Percentiles rank a stretch among this genome's conserved stretches.
These are phyloP conservation scores for Fabriciana adippe DNA, from an alignment of 2,888 invertebrate genomes.

Conservation along the genomic window DNA sequence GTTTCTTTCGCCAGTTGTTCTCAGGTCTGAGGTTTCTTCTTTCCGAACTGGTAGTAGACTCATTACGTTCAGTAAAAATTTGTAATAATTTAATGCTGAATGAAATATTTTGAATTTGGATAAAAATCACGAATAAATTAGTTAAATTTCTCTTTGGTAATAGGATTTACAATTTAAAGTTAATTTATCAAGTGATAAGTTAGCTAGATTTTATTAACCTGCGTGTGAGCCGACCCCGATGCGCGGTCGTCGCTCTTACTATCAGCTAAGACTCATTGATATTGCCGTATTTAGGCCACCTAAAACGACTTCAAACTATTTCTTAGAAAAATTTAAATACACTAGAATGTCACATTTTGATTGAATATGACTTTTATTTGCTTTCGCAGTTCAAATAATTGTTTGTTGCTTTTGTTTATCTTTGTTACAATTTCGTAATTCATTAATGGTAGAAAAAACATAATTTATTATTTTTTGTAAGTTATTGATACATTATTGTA, in stretches of 20 bases:
- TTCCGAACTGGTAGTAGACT: too few species aligned
- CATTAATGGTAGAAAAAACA: too few species aligned
- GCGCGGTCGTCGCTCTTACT: constrained; percentile 30
- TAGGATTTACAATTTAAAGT: neutral
- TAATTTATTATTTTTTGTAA: too few species aligned
- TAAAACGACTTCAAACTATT: constrained; percentile 17
- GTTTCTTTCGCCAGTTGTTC: too few species aligned
- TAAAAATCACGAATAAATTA: neutral
- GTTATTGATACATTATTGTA: too few species aligned
- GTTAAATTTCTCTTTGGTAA: neutral
- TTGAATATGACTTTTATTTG: neutral
- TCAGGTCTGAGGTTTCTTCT: too few species aligned
- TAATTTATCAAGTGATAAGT: neutral
- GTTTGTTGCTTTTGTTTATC: too few species aligned
- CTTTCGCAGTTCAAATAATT: neutral
- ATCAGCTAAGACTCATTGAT: constrained; percentile 32
- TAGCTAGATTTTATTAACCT: neutral
- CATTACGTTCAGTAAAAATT: too few species aligned
- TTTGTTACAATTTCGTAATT: too few species aligned
- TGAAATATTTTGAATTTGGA: too few species aligned
- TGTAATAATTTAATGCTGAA: too few species aligned
- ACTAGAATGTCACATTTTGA: neutral
- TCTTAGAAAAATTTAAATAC: neutral
- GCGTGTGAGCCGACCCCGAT: constrained; percentile 29
- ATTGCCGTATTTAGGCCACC: constrained; percentile 29